Conservation (phyloP, 2,113 vertebrate genomes). For the Silurus meridionalis region DNA sequence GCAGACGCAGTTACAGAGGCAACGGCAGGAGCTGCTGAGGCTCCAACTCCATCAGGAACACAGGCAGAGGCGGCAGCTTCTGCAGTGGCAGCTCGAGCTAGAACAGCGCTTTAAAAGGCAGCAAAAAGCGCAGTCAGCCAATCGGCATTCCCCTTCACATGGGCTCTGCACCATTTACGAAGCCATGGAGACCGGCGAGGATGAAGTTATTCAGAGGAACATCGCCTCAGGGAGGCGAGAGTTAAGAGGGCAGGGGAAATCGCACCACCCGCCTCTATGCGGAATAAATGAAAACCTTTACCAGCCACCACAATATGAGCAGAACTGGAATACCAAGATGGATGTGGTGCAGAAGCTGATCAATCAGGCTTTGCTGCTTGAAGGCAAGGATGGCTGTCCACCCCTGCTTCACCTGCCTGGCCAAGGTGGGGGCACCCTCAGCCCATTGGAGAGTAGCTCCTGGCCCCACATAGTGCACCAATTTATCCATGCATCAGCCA, state of each 20-base stretch:
- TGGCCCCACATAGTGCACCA: constrained; percentile 82
- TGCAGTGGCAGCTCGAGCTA: constrained; percentile 44
- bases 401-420: constrained; percentile 70
- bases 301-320: constrained; percentile 65
- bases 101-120: constrained; percentile 57
- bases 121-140: constrained; percentile 58
- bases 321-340: constrained; percentile 75
- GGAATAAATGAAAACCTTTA: constrained; percentile 57
- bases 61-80: constrained; percentile 37
- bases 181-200: constrained; percentile 75
- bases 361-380: constrained; percentile 81
- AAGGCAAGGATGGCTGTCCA: constrained; percentile 66
- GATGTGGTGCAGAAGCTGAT: constrained; percentile 87
- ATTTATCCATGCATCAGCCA: constrained; percentile 77
- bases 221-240: neutral
- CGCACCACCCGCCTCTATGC: constrained; percentile 42
- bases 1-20: constrained; percentile 68
- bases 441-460: constrained; percentile 79
- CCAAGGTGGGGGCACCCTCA: constrained; percentile 72
- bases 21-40: constrained; percentile 66
- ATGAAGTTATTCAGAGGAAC: constrained; percentile 63
- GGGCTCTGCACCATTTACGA: constrained; percentile 79
- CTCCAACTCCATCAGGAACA: constrained; percentile 67
- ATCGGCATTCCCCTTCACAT: constrained; percentile 64
- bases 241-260: neutral